Percentiles rank a stretch among this genome's conserved stretches.
These are phyloP conservation scores for Calliphora vicina DNA, from an alignment of 1,140 invertebrate genomes.

Conservation along the genomic window DNA sequence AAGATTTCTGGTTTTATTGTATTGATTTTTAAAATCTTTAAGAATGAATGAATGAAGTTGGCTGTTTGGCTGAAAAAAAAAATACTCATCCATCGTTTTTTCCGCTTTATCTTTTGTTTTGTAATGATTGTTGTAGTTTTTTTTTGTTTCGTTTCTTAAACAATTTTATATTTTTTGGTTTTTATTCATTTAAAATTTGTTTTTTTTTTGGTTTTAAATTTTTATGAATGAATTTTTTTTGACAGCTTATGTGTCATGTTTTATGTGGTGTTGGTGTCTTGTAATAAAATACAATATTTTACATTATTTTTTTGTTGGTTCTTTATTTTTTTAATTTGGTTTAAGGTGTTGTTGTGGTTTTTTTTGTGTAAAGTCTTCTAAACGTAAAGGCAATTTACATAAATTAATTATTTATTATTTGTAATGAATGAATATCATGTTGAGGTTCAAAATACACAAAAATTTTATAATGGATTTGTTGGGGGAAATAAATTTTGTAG, in stretches of 20 bases:
- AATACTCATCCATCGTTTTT: background rate
- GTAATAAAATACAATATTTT: background rate
- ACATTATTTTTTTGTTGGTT: background rate
- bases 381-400: background rate
- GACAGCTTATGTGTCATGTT: background rate
- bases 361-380: background rate
- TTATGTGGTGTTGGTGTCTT: background rate
- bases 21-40: background rate
- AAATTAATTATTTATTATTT: background rate
- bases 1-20: conserved; percentile 16
- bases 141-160: background rate
- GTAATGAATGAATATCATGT: background rate
- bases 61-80: background rate
- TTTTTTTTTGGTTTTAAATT: background rate
- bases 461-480: too few species aligned
- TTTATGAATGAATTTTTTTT: conserved; percentile 6
- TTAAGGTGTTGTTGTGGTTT: too few species aligned
- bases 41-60: conserved; percentile 10
- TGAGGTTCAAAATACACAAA: too few species aligned
- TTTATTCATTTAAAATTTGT: conserved; percentile 6
- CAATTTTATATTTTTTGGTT: background rate
- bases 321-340: background rate
- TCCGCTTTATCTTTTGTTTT: background rate
- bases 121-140: background rate
- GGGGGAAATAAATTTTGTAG: too few species aligned